phyloP scores from a whole-genome alignment of 2,113 vertebrate genomes.

The Rafetus swinhoei region DNA sequence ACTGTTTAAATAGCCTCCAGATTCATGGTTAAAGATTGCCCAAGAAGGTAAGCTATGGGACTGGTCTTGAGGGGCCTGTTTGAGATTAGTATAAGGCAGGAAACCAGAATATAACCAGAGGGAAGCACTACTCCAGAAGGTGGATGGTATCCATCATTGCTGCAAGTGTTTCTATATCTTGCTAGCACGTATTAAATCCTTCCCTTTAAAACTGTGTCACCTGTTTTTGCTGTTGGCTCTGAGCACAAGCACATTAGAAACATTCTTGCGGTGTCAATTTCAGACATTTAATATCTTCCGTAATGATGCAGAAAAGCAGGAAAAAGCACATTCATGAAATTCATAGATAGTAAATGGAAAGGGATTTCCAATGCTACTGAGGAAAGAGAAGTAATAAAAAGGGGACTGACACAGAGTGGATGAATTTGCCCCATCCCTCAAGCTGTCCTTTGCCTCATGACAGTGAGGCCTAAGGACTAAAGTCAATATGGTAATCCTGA shows the following conservation, averaged over 20 bases:
- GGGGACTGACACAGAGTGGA: background rate
- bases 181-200: background rate
- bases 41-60: background rate
- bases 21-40: no score
- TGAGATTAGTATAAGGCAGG: background rate
- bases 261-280: background rate
- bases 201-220: background rate
- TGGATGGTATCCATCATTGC: background rate
- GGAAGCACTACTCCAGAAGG: background rate
- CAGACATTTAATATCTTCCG: background rate
- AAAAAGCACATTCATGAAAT: background rate
- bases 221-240: background rate
- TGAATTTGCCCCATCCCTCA: no score
- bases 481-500: no score
- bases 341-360: background rate
- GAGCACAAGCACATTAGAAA: background rate
- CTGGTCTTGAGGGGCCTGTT: background rate
- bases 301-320: background rate
- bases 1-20: no score
- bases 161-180: background rate
- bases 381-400: background rate
- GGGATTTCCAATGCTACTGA: background rate
- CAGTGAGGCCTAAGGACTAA: no score
- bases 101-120: background rate
- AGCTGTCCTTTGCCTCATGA: no score